Evolutionary conservation across 2,113 vertebrate species (phyloP), one percentile per base, ranked within the genome.

Genomic region (Elaphurus davidianus): DNA sequence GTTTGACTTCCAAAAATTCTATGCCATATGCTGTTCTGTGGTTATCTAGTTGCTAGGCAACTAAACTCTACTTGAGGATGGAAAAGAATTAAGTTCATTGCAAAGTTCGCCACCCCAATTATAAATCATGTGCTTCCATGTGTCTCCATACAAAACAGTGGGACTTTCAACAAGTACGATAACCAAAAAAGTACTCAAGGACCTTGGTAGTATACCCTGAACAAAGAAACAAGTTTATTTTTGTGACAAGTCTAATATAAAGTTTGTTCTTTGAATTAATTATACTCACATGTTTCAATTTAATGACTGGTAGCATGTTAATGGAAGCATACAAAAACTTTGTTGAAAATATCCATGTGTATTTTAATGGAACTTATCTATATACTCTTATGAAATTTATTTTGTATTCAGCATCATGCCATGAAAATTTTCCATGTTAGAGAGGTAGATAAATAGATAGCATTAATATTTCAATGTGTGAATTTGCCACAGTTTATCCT

Each of bases 11-110:
- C 86, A 95, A 60, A 95, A 74, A 30, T 64, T 83, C n/a, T 91
- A n/a, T 78, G 43, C n/a, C 4, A 45, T 10, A 9, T 30, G 21
- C 15, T 85, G 11, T 79, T 43, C 8, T 47, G 9, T 92, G 19
- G 79, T 92, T 92, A 76, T 85, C 12, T n/a, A 95, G 91, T 97
- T 96, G 87, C 84, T 97, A 90, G 59, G 92, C 90, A 96, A 54
- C 94, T 91, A 17, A 64, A 82, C 81, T 90, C 59, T 92, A 47
- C 85, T 95, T 94, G 94, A 93, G 82, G 88, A 87, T 86, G 91
- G 55, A 98, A 87, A 15, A 36, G n/a, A 91, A 84, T 43, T 76
- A 54, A 23, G 57, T 62, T 81, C 50, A n/a, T 43, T 54, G 28
- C 5, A 15, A 91, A 92, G 62, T 83, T 84, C n/a, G 8, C 33